Evolutionary conservation across 2,113 vertebrate species (phyloP), one percentile per base, ranked within the genome.

Genomic region (Beaufortia kweichowensis): DNA sequence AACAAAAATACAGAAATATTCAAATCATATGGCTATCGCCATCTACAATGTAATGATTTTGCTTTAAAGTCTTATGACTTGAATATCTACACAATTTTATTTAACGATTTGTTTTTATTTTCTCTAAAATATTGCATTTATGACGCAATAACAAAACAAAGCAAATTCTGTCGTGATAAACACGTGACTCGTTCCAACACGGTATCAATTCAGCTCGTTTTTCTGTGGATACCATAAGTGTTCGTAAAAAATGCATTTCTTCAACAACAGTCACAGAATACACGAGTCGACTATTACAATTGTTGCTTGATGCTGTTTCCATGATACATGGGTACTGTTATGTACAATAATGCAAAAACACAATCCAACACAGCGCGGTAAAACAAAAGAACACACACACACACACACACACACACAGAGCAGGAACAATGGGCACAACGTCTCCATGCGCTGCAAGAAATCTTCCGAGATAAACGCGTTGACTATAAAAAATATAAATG

Each of bases 341-440:
- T 33, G 19, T 35, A 24, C 35, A 33, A 28, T 26, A 46, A 24
- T 24, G 59, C 24, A 33, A 43, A 48, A 21, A 79, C 76, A 76
- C 73, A 63, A 29, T 35, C 43, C 73, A 69, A 55, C 31, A 46
- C 64, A 35, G 59, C 39, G 59, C 53, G 61, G 33, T 61, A 23
- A 72, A 76, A 82, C 81, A 85, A 80, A 85, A 80, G 75, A 55
- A 76, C 41, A 60, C 79, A 67, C 39, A n/a, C 43, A 9, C 33
- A 75, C 35, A 62, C 78, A 70, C 33, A 9, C 33, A 0, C 48
- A 53, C 48, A 73, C 70, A 46, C n/a, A 29, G 70, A 26, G 17
- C 24, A 29, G 6, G 70, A 61, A 73, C 70, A 60, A 72, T 43
- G 33, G n/a, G 31, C 68, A 23, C 31, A 59, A 12, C 50, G 12